Evolutionary conservation across 2,797 vertebrate genomes (phyloP), one percentile per base, ranked within the genome.

Genomic region (Molossus alvarezi): DNA sequence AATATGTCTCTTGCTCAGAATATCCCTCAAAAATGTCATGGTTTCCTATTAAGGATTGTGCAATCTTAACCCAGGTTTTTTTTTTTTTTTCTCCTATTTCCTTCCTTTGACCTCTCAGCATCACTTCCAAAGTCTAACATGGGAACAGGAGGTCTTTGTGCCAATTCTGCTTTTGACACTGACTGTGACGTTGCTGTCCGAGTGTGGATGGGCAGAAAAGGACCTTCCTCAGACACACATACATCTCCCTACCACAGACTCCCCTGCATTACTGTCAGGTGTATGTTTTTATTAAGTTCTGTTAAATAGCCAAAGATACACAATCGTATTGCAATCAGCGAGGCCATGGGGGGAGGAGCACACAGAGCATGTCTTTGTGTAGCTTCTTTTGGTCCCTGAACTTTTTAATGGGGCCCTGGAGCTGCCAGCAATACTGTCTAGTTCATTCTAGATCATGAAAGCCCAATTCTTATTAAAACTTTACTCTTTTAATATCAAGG

Each of bases 401-500:
- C 90, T 73, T 41, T 25, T 62, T 51, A 29, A 53, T 20, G 20
- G 41, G 17, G 60, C 3, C 25, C 69, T 81, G 51, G 64, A 88
- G 18, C 72, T 81, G 37, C 37, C 51, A 65, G 17, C 37, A 60
- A 69, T 73, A 72, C 29, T 85, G 23, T 67, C 71, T 92, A 11
- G 17, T 77, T 88, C 41, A 88, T 64, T 21, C 17, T 55, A 81
- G 55, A 73, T 83, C 23, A 73, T 57, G 62, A 96, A 80, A 62
- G 27, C 55, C 37, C 29, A 88, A 33, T 93, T 76, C n/a, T 82
- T 93, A 45, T 48, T 82, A 88, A 94, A 29, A 69, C 12, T 6
- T 11, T 60, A 12, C 13, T 25, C 37, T 77, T 94, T 95, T 65
- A 85, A 58, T 69, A n/a, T 91, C 57, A 85, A 91, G 15, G 45